Percentiles rank a stretch among this genome's conserved stretches.
phyloP scores from a whole-genome alignment of 2,797 vertebrate species.

The Tympanoctomys barrerae region DNA sequence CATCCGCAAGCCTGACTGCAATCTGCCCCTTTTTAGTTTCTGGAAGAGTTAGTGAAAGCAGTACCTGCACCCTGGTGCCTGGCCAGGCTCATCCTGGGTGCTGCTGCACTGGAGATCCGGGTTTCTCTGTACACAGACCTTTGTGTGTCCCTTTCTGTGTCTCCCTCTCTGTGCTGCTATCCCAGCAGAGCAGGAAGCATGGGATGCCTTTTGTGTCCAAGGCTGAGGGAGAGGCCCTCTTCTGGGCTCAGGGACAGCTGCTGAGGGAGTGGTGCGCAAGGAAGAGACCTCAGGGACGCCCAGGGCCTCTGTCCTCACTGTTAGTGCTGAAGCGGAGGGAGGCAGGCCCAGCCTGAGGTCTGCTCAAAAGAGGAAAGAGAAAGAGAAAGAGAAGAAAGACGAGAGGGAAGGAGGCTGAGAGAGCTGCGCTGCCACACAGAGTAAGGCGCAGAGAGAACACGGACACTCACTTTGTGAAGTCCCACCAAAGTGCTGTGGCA shows the following conservation, averaged over 20 bases:
- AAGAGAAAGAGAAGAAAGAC: background rate
- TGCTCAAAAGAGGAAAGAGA: background rate
- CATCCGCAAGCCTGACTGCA: background rate
- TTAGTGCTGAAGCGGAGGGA: background rate
- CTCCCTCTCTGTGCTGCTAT: background rate
- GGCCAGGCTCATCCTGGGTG: rapidly evolving
- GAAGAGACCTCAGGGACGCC: background rate
- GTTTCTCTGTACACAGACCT: background rate
- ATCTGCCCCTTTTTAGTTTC: background rate
- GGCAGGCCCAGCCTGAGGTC: background rate
- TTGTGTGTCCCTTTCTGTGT: background rate
- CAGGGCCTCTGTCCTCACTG: background rate
- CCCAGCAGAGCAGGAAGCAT: background rate
- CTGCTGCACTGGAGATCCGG: background rate
- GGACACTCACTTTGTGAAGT: background rate
- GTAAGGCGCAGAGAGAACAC: background rate
- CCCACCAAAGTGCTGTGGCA: background rate
- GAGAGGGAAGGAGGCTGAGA: background rate
- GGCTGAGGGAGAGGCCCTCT: background rate
- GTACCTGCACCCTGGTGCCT: rapidly evolving
- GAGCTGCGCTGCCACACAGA: background rate
- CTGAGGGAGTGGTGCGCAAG: background rate
- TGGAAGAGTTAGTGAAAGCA: background rate
- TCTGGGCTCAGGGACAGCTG: background rate
- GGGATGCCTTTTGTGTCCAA: background rate